phyloP scores from a whole-genome alignment of 2,797 vertebrate genomes.

The Thalassophryne amazonica region DNA sequence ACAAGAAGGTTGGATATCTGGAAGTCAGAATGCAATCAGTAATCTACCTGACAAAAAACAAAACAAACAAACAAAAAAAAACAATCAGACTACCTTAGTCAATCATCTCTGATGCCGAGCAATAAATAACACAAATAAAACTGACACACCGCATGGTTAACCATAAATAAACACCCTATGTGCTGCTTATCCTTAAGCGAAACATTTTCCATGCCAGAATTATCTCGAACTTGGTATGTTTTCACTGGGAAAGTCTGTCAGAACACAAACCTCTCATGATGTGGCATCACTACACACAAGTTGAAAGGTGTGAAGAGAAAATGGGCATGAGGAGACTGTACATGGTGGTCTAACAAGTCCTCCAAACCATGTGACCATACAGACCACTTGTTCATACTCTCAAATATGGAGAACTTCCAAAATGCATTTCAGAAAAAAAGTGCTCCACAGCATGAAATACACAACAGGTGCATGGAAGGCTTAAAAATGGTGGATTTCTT shows the following conservation, averaged over 20 bases:
- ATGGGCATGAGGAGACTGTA: conserved; percentile 3
- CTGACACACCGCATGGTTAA: not conserved
- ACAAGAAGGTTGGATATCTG: conserved; percentile 33
- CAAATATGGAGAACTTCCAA: too few species aligned
- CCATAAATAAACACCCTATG: conserved; percentile 1
- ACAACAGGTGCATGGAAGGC: too few species aligned
- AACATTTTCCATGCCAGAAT: too few species aligned
- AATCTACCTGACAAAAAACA: conserved; percentile 16
- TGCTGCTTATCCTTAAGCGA: too few species aligned
- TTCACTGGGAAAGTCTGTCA: conserved; percentile 8
- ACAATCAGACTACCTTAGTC: too few species aligned
- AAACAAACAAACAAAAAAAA: too few species aligned
- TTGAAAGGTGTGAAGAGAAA: conserved; percentile 19
- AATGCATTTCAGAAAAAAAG: too few species aligned
- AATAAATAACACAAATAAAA: conserved; percentile 16
- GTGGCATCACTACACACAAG: conserved; percentile 22
- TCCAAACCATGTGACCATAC: too few species aligned
- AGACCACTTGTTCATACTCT: too few species aligned
- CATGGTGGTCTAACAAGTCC: conserved; percentile 1
- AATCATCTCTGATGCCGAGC: conserved; percentile 3
- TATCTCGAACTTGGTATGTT: not conserved
- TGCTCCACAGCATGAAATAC: too few species aligned
- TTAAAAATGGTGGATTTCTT: too few species aligned
- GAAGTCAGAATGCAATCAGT: conserved; percentile 36
- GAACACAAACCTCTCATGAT: conserved; percentile 25